Evolutionary conservation across 1,140 invertebrate genomes (phyloP).

Genomic region (Chironomus striatipennis): DNA sequence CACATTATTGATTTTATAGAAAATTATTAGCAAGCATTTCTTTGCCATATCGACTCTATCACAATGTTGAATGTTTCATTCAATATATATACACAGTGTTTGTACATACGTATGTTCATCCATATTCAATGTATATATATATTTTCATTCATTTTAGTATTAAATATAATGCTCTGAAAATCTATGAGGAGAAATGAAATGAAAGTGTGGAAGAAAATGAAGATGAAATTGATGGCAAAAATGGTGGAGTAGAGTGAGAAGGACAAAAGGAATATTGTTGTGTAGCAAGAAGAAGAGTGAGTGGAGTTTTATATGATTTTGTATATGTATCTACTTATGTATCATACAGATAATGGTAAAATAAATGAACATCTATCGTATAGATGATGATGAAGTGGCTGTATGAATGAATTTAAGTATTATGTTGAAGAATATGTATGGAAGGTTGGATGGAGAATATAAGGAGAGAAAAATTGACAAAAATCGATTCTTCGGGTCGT

Average conservation of each 20-base stretch:
- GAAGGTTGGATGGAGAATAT: not conserved
- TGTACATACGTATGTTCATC: too few species aligned
- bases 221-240: not conserved
- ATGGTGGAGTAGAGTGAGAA: not conserved
- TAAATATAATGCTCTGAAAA: too few species aligned
- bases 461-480: not conserved
- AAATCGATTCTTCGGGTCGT: conserved; percentile 11
- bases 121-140: too few species aligned
- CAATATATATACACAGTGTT: too few species aligned
- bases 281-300: too few species aligned
- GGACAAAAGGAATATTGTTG: too few species aligned
- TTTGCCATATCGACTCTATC: not conserved
- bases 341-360: not conserved
- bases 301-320: too few species aligned
- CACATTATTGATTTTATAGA: conserved; percentile 9
- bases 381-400: not conserved
- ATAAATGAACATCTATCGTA: not conserved
- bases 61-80: not conserved
- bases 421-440: too few species aligned
- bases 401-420: not conserved
- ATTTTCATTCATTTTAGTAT: too few species aligned
- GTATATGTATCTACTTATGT: too few species aligned
- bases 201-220: not conserved
- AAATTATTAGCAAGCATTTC: conserved; percentile 8
- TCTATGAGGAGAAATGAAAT: too few species aligned